A percentile compares a stretch with the other conserved stretches of the same genome.
phyloP scores from a whole-genome alignment of 2,113 vertebrate species.

The Thamnaconus septentrionalis region DNA sequence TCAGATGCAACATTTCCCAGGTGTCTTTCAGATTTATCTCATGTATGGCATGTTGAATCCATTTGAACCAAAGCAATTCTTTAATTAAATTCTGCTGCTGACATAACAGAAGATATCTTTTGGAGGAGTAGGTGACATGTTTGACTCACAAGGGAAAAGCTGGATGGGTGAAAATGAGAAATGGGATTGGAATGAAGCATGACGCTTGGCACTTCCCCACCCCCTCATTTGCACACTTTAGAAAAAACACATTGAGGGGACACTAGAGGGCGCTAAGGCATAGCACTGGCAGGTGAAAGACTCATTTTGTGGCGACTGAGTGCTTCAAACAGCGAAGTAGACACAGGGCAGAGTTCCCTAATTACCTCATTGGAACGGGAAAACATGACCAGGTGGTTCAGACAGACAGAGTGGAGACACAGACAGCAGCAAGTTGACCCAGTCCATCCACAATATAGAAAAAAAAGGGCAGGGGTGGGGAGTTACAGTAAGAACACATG shows the following conservation, averaged over 20 bases:
- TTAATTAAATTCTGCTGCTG: no score
- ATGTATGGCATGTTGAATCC: no score
- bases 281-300: slow-evolving; percentile 3
- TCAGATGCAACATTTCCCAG: no score
- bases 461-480: no score
- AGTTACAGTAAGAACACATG: no score
- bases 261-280: slow-evolving; percentile 64
- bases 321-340: slow-evolving; percentile 27
- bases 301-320: slow-evolving; percentile 4
- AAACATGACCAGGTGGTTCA: slow-evolving; percentile 55
- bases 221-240: no score
- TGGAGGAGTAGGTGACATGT: no score
- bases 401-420: slow-evolving; percentile 50
- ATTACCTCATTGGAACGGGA: slow-evolving; percentile 43
- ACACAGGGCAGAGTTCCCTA: slow-evolving; percentile 27
- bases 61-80: no score
- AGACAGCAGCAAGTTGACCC: slow-evolving; percentile 24
- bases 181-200: no score
- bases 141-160: background rate
- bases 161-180: background rate
- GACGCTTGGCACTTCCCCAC: no score
- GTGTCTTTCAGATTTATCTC: no score
- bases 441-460: slow-evolving; percentile 3
- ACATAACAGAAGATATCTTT: no score
- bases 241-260: slow-evolving; percentile 9